Conservation (phyloP, 2,888 invertebrate genomes). For the Byasa hedistus region DNA sequence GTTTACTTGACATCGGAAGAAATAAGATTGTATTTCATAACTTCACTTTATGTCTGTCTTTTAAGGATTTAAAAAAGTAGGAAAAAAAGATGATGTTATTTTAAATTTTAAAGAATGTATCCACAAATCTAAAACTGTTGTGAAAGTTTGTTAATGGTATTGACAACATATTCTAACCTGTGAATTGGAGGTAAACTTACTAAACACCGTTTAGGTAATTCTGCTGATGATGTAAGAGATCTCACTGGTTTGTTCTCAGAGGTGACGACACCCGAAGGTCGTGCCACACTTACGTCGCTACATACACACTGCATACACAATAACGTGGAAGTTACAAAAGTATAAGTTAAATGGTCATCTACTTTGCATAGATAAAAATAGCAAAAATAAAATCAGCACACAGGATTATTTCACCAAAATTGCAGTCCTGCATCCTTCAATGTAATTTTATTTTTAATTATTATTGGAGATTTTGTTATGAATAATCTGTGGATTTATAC, state of each 20-base stretch:
- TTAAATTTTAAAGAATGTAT: background rate
- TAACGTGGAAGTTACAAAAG: background rate
- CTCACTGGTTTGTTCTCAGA: constrained; percentile 25
- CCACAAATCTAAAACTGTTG: background rate
- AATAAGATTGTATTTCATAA: no score
- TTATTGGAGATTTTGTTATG: background rate
- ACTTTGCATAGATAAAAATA: no score
- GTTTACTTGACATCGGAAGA: no score
- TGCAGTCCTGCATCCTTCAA: no score
- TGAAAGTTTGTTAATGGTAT: background rate
- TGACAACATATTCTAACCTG: constrained; percentile 10
- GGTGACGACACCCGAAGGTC: constrained; percentile 25
- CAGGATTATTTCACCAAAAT: no score
- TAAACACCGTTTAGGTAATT: constrained; percentile 26
- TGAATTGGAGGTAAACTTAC: constrained; percentile 9
- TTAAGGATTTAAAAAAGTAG: no score
- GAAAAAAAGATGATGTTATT: no score
- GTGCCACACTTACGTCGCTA: constrained; percentile 11
- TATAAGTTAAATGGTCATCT: background rate
- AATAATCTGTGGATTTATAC: background rate
- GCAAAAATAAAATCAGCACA: no score
- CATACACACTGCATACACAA: constrained; percentile 8
- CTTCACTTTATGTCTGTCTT: no score
- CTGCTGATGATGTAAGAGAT: constrained; percentile 24
- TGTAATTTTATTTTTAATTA: no score